Conservation (phyloP, 2,797 vertebrate genomes). For the Thalassophryne amazonica region DNA sequence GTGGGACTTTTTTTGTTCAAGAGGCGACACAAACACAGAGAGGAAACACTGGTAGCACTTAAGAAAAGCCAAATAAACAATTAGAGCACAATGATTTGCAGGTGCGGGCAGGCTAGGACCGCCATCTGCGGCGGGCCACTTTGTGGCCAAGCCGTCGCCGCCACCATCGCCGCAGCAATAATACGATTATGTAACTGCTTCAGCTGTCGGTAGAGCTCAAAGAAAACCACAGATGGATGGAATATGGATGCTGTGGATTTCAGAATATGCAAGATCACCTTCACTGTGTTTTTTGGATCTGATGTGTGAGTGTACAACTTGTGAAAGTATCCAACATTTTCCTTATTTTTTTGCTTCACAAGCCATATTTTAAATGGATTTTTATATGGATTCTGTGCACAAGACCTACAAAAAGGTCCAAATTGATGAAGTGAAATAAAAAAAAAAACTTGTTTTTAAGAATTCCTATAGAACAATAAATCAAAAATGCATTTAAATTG, state of each 20-base stretch:
- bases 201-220: conserved; percentile 72
- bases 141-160: conserved; percentile 50
- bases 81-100: conserved; percentile 80
- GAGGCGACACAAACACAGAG: conserved; percentile 57
- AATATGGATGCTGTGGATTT: conserved; percentile 22
- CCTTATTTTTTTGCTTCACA: no score
- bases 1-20: conserved; percentile 17
- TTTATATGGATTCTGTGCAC: no score
- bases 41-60: conserved; percentile 82
- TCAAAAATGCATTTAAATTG: no score
- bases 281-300: no score
- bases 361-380: no score
- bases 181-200: conserved; percentile 72
- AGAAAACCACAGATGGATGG: conserved; percentile 31
- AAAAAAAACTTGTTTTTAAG: no score
- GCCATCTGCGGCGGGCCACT: conserved; percentile 65
- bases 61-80: conserved; percentile 82
- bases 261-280: conserved; percentile 5
- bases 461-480: no score
- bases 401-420: no score
- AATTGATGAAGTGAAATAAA: no score
- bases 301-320: no score
- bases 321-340: no score
- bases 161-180: conserved; percentile 44
- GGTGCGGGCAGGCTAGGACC: conserved; percentile 69